Evolutionary conservation across 2,113 vertebrate genomes (phyloP).

Genomic region (Platycercus adscitus): DNA sequence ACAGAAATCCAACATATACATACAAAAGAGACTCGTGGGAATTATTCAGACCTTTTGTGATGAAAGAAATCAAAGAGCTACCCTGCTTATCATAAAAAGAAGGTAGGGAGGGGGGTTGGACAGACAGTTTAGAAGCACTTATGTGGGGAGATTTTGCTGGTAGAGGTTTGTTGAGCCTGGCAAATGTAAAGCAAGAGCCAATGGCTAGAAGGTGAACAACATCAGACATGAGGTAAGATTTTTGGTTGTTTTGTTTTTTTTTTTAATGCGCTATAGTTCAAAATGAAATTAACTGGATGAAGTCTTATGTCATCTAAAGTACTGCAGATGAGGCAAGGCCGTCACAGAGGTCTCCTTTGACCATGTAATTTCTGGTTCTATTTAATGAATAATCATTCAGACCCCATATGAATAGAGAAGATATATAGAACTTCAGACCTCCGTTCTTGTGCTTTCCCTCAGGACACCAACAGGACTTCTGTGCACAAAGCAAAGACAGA

Average conservation of each 20-base stretch:
- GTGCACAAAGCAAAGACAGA: background rate
- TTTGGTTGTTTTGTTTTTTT: background rate
- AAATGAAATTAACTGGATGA: background rate
- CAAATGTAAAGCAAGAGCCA: background rate
- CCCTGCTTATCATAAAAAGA: background rate
- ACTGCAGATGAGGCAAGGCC: background rate
- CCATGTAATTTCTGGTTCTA: background rate
- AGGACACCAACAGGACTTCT: background rate
- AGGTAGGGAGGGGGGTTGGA: rapidly evolving
- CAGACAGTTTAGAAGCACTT: background rate
- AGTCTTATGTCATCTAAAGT: background rate
- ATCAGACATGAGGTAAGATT: background rate
- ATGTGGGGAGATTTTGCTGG: background rate
- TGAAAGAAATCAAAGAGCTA: background rate
- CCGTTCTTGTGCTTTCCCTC: background rate
- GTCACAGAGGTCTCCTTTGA: background rate
- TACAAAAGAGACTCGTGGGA: background rate
- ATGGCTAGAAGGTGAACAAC: background rate
- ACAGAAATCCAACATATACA: background rate
- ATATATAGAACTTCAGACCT: background rate
- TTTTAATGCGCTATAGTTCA: background rate
- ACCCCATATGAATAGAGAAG: background rate
- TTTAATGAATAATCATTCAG: background rate
- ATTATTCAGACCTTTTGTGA: background rate
- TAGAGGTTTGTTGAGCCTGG: background rate